Evolutionary conservation across 2,797 vertebrate genomes (phyloP).

Genomic region (Mionectes olivaceus): DNA sequence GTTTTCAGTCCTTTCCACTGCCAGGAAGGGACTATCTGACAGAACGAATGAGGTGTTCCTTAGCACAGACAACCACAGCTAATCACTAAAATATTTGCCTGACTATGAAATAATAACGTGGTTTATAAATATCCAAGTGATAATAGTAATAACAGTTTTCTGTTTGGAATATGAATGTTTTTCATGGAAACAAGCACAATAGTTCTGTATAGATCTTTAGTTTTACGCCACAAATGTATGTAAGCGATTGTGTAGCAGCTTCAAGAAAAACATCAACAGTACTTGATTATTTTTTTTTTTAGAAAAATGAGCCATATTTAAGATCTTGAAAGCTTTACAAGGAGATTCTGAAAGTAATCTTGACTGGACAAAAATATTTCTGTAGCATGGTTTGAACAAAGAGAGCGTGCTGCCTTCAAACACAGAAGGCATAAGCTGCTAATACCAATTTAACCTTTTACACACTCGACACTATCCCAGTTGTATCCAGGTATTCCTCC

Average conservation of each 20-base stretch:
- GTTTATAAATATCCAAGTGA: slow-evolving; percentile 55
- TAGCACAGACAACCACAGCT: slow-evolving; percentile 65
- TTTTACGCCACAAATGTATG: background rate
- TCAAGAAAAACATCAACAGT: background rate
- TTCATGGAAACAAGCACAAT: background rate
- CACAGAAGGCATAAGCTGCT: background rate
- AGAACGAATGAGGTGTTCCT: slow-evolving; percentile 48
- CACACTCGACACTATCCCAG: background rate
- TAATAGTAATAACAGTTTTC: slow-evolving; percentile 12
- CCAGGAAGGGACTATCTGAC: slow-evolving; percentile 38
- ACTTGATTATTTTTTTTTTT: background rate
- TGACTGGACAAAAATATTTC: background rate
- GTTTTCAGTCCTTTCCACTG: slow-evolving; percentile 8
- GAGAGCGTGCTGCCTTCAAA: background rate
- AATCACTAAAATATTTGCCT: slow-evolving; percentile 76
- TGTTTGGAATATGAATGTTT: slow-evolving; percentile 11
- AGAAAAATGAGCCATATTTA: background rate
- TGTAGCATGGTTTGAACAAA: background rate
- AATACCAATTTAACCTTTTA: background rate
- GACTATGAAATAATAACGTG: slow-evolving; percentile 55
- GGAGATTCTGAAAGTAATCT: background rate
- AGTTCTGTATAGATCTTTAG: background rate
- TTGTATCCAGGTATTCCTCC: background rate
- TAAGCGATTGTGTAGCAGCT: background rate
- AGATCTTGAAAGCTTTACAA: background rate